Conservation (phyloP, 1,140 invertebrate species). For the Pseudomyrmex cubaensis region DNA sequence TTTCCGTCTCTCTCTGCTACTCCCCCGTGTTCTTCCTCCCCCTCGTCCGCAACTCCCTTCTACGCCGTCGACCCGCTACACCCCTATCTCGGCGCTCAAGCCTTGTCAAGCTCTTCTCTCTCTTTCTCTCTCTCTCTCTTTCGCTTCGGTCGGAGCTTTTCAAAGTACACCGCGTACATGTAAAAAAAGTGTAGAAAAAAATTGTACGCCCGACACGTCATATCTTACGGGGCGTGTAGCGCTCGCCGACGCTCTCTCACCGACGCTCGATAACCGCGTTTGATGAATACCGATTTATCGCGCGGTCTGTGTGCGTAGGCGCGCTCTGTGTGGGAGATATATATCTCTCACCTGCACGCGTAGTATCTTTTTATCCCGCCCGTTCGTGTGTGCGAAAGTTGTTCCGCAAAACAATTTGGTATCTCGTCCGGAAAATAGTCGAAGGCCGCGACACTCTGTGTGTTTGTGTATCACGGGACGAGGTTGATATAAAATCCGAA, state of each 20-base stretch:
- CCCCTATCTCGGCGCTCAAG: conserved; percentile 21
- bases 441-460: neutral
- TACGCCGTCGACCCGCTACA: neutral
- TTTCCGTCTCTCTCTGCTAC: conserved; percentile 25
- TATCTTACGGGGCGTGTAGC: conserved; percentile 56
- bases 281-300: conserved; percentile 55
- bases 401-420: conserved; percentile 42
- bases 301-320: neutral
- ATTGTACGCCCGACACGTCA: conserved; percentile 60
- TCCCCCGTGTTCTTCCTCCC: conserved; percentile 15
- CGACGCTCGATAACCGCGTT: conserved; percentile 59
- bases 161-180: conserved; percentile 52
- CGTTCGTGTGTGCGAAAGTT: conserved; percentile 4
- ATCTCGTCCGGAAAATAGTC: conserved; percentile 32
- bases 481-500: neutral
- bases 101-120: conserved; percentile 48
- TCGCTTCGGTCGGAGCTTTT: conserved; percentile 56
- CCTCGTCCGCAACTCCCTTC: neutral
- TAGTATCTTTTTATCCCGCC: conserved; percentile 31
- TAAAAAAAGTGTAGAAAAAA: conserved; percentile 58
- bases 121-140: conserved; percentile 19
- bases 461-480: neutral
- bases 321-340: conserved; percentile 1
- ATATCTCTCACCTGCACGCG: conserved; percentile 31
- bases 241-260: conserved; percentile 46